Evolutionary conservation across 23 tunicate genomes (phyloP), one percentile per base, ranked within the genome.

Genomic region (Phallusia fumigata): DNA sequence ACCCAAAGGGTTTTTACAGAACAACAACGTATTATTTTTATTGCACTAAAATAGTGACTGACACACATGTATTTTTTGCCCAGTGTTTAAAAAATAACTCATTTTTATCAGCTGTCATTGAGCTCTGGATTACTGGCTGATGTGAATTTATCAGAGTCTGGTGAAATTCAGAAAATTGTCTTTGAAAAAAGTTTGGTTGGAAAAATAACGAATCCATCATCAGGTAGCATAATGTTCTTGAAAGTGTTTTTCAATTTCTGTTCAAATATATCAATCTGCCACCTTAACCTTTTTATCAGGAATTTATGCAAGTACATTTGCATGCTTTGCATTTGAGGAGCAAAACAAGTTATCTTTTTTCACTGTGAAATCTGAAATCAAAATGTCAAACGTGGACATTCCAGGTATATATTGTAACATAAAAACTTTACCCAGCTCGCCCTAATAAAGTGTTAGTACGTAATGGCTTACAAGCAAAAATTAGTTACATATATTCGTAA

Each of bases 161-260:
- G 74, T 78, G 97, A 93, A 51, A 81, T 93, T 35, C 69, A 76
- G 30, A 81, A 85, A 81, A 76, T 93, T 3, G 19, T 45, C 30
- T 93, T 84, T 80, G 93, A 93, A 13, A 93, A 88, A 76, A 80
- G 69, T n/a, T 74, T 91, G 64, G 22, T 79, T 69, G 84, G 83
- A 15, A 91, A 91, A 80, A 65, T 91, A 18, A 51, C 90, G 22
- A 73, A 73, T 45, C 73, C 75, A 22, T 80, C 73, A 10, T 49
- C 84, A 79, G 90, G 90, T 86, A 52, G 0, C 0, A 26, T 8
- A 36, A 24, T 1, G 2, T 78, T 78, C 35, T n/a, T n/a, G n/a
- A n/a, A n/a, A n/a, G n/a, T 40, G 8, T 3, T 3, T 40, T 40
- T 10, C 10, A 40, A 40, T 40, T 40, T 10, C 3, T 58, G 28